Base-by-base conservation (phyloP, 2,888 invertebrate genomes). In the Lasioglossum vierecki region DNA sequence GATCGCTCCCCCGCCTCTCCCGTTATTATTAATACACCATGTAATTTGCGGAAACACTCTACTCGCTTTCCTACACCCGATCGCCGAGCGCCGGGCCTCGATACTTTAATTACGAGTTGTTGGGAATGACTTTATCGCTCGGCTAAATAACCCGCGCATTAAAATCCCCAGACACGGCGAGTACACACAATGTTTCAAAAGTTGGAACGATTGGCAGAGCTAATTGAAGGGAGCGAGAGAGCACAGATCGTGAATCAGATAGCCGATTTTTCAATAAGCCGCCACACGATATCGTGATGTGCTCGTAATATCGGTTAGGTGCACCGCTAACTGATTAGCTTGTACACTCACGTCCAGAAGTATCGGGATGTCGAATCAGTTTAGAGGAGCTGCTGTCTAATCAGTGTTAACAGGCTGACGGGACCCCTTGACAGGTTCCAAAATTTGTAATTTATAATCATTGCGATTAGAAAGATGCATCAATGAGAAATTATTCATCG, bases 11-110 rank as follows among this genome's bases (percentile, higher is more conserved):
- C 15, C 66, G 66, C 66, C 66, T 57, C 26, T 53, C 18, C 71
- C 49, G 49, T 75, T 71, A 66, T 78, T 74, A 75, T 84, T 83
- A 84, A 53, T 46, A 46, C 78, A 75, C 83, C 83, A 57, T 78
- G 60, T 79, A 84, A 84, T 84, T 78, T 84, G n/a, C 78, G 22
- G 71, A 53, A 75, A 75, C 63, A 78, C 68, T 41, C 60, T 57
- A 74, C 35, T 15, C 15, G 30, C 46, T 41, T 70, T 44, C 41
- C 41, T 44, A 26, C 53, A 9, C 53, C 41, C 15, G 46, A 22
- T 60, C 60, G 13, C 15, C 60, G 26, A 4, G 60, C 60, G 26
- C 4, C 26, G 60, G 26, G 26, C 26, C 26, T 26, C 35, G 49
- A 46, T 39, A 46, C 68, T 39, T 68, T 77, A 77, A 77, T 77